Base-by-base conservation (phyloP, 2,797 vertebrate species). In the Lateolabrax maculatus region DNA sequence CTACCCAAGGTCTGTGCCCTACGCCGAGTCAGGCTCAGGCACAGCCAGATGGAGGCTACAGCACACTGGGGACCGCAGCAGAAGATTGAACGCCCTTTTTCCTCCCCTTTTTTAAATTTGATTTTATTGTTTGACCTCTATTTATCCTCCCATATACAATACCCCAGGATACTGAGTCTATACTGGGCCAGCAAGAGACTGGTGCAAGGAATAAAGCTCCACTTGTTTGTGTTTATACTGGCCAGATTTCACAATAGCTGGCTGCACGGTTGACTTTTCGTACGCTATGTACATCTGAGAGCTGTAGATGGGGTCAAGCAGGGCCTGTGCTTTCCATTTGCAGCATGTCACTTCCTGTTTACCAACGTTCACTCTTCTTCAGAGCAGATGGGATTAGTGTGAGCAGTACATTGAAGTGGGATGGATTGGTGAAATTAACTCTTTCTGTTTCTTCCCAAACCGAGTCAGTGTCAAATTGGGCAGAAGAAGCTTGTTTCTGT, bases 291-390 rank as follows among this genome's bases (percentile, higher is more conserved):
- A 53, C 41, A 60, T 81, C 77, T 48, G 43, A 83, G 64, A 85
- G 70, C 69, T 76, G 75, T 68, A 31, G 71, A 66, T 53, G 86
- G 60, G 74, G 81, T 86, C 73, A 25, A 36, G 69, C 69, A 60
- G 77, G 44, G n/a, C 56, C 63, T 60, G 77, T 83, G 83, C 90
- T 89, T 84, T 87, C 80, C 81, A 86, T 90, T 79, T 39, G 52
- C 81, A 65, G 39, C 34, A 9, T 5, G 58, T 66, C 81, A 75
- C 75, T 84, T 85, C 84, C 81, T 84, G 75, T 82, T 82, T 71
- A 51, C 81, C 49, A 29, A 49, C 39, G 18, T 25, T 65, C 9
- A 1, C 57, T 52, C 66, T 27, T 49, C 6, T n/a, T 57, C 25
- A 43, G 46, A 63, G 57, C n/a, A 27, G 7, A 13, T 2, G 39